Conservation (phyloP, 1,140 invertebrate genomes). For the Calliopsis andreniformis region DNA sequence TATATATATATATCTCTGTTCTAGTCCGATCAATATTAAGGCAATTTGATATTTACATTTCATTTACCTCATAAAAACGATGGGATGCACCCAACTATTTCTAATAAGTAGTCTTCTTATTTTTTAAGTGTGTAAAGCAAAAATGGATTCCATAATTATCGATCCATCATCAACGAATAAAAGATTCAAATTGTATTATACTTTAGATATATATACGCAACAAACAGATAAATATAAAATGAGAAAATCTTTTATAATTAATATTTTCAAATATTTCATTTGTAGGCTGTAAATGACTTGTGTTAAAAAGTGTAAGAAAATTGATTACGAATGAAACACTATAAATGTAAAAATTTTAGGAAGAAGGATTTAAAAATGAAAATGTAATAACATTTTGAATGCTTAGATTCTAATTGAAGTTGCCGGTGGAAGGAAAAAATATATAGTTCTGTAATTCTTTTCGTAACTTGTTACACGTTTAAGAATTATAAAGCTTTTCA, state of each 20-base stretch:
- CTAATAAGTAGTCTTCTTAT: conserved; percentile 1
- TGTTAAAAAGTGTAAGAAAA: background rate
- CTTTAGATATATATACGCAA: conserved; percentile 31
- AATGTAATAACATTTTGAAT: background rate
- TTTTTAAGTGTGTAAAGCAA: background rate
- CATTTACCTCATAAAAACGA: conserved; percentile 3
- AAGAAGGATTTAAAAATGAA: background rate
- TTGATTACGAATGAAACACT: background rate
- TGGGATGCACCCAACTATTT: background rate
- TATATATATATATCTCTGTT: conserved; percentile 18
- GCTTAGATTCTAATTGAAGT: conserved; percentile 19
- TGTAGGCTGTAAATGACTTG: conserved; percentile 10
- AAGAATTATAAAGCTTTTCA: conserved; percentile 9
- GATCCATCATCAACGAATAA: conserved; percentile 23
- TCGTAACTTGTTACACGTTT: conserved; percentile 21
- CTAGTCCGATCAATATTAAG: conserved; percentile 45
- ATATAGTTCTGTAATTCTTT: conserved; percentile 29
- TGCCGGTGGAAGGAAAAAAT: background rate
- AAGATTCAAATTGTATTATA: conserved; percentile 13
- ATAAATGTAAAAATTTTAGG: background rate
- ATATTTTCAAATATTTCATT: conserved; percentile 22
- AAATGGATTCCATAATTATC: background rate
- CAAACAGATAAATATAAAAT: conserved; percentile 9
- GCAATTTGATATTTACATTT: conserved; percentile 15
- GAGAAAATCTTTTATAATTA: conserved; percentile 26